Evolutionary conservation across 1,140 invertebrate species (phyloP).

Genomic region (Bilobella aurantiaca): DNA sequence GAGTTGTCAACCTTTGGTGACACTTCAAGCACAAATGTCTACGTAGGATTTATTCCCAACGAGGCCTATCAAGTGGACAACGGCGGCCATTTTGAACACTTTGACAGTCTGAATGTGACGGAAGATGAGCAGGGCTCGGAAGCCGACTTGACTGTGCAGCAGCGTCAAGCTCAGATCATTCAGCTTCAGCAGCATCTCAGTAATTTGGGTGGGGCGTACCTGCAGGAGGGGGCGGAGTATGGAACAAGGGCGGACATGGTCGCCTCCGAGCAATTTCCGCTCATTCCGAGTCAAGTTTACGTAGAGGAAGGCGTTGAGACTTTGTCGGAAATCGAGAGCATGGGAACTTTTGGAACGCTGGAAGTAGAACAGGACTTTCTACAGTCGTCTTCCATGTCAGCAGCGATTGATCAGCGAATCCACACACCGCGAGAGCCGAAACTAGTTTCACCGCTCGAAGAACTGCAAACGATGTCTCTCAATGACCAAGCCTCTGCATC

Average conservation of each 20-base stretch:
- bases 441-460: too few relatives aligned
- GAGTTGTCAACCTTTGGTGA: neutral
- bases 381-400: neutral
- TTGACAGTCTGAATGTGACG: conserved; percentile 1
- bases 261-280: conserved; percentile 1
- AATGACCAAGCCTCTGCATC: too few relatives aligned
- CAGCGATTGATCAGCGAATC: neutral
- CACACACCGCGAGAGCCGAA: neutral
- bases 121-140: neutral
- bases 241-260: conserved; percentile 5
- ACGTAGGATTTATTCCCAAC: neutral
- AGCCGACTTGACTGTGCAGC: neutral
- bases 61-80: neutral
- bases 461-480: too few relatives aligned
- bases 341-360: neutral
- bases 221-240: neutral
- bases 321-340: conserved; percentile 17
- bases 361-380: neutral
- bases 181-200: conserved; percentile 3
- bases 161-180: conserved; percentile 7
- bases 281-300: neutral
- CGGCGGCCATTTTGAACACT: neutral
- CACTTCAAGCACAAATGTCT: neutral
- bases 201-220: neutral
- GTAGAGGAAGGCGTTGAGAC: conserved; percentile 15